Evolutionary conservation across 1,140 invertebrate species (phyloP).

Genomic region (Drosophila biarmipes): DNA sequence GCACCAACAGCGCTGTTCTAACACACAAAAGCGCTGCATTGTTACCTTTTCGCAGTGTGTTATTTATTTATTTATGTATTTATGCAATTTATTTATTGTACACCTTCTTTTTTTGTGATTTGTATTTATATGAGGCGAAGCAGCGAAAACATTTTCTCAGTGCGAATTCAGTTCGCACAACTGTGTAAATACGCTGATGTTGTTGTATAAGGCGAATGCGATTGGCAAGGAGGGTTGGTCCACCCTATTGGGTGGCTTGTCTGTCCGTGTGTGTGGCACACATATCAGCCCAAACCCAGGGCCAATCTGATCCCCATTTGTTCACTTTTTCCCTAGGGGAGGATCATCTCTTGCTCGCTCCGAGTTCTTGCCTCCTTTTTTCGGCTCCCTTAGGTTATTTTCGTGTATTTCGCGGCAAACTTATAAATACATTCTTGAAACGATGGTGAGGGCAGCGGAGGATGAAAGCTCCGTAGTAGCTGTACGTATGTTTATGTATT

Average conservation of each 20-base stretch:
- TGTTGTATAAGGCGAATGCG: conserved; percentile 29
- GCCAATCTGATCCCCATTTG: conserved; percentile 5
- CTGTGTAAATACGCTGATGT: conserved; percentile 69
- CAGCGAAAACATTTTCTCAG: conserved; percentile 45
- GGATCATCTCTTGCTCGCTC: conserved; percentile 11
- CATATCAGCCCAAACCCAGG: conserved; percentile 23
- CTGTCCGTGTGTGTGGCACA: conserved; percentile 25
- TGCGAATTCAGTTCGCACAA: conserved; percentile 52
- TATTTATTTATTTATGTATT: conserved; percentile 66
- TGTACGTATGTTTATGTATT: conserved; percentile 9
- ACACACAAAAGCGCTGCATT: conserved; percentile 56
- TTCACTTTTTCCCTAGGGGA: background rate
- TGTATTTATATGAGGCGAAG: conserved; percentile 28
- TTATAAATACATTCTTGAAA: conserved; percentile 67
- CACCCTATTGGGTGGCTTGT: conserved; percentile 30
- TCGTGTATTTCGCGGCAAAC: conserved; percentile 40
- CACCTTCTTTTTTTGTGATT: conserved; percentile 31
- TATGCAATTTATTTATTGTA: conserved; percentile 75
- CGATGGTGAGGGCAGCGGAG: conserved; percentile 6
- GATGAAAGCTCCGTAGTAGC: conserved; percentile 26
- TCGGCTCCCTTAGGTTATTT: conserved; percentile 63
- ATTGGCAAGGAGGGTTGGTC: conserved; percentile 1
- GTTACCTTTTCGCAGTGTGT: conserved; percentile 41
- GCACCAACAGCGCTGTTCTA: conserved; percentile 26
- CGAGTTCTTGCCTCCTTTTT: conserved; percentile 17